Evolutionary conservation across 2,888 invertebrate genomes (phyloP), one percentile per base, ranked within the genome.

Genomic region (Belgica antarctica): DNA sequence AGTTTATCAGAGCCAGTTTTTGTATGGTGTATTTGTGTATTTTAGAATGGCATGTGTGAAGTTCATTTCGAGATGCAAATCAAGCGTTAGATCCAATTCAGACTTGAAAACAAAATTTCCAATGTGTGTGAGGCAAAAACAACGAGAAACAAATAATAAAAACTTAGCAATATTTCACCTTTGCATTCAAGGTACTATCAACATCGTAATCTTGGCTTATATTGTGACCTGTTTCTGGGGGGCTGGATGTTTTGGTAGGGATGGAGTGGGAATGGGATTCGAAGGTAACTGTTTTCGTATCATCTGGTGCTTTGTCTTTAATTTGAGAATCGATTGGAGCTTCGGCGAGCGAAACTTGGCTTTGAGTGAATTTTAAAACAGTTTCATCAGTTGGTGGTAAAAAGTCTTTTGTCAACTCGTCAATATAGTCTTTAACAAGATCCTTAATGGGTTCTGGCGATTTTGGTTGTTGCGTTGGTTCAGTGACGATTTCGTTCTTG

Each of bases 101-200:
- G 10, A 41, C n/a, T 12, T 41, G 15, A 41, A 41, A n/a, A 15
- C 15, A 41, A 41, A 34, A 41, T 12, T 41, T 41, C 41, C 12
- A 41, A 41, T 41, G 15, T 41, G 59, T 31, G 12, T n/a, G n/a
- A n/a, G n/a, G 17, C 10, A 24, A 61, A 61, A 62, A 62, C 62
- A 62, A 62, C 15, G 25, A 31, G 34, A 34, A 15, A 15, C 17
- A 22, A 65, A 41, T 17, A 15, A 65, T 27, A 65, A 41, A 27
- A 65, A 47, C 17, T 24, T 24, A 22, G 27, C n/a, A 65, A 65
- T 65, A 65, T 65, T 65, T 65, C 65, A 65, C 65, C 65, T 65
- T 65, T 19, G 47, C 27, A 65, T 65, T 46, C 19, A 65, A 65
- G 25, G 65, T 47, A 27, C 25, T 61, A 24, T 24, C 36, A 34